These are phyloP conservation scores for Laupala kohalensis DNA, from an alignment of 1,140 invertebrate genomes.

Conservation along the genomic window DNA sequence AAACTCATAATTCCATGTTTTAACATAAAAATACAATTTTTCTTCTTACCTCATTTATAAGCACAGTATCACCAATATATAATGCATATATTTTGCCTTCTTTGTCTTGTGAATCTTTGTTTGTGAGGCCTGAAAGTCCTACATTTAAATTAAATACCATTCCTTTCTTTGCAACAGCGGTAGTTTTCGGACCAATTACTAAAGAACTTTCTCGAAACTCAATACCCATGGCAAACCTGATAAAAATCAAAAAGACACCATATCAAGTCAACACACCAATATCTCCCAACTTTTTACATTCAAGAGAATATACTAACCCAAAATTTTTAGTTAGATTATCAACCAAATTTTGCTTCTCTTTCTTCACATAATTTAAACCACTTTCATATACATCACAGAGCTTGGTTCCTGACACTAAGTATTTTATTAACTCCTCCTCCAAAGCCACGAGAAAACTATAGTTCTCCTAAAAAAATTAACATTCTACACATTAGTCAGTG, in stretches of 20 bases:
- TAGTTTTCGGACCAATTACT: conserved; percentile 81
- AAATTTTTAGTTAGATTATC: conserved; percentile 91
- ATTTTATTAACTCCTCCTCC: conserved; percentile 85
- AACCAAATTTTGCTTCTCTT: conserved; percentile 70
- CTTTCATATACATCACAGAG: conserved; percentile 82
- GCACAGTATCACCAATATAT: conserved; percentile 92
- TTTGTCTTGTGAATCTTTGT: conserved; percentile 70
- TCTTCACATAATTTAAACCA: conserved; percentile 69
- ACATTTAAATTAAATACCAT: conserved; percentile 97
- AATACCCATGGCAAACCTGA: conserved; percentile 85
- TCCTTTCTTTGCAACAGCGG: conserved; percentile 67
- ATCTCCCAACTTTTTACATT: not conserved
- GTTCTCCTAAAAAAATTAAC: conserved; percentile 47
- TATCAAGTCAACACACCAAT: not conserved
- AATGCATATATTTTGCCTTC: conserved; percentile 84
- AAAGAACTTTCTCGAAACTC: conserved; percentile 94
- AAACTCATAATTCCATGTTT: not conserved
- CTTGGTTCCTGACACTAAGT: conserved; percentile 68
- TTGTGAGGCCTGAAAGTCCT: conserved; percentile 78
- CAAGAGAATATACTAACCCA: conserved; percentile 38
- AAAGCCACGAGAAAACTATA: conserved; percentile 86
- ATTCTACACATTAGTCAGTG: not conserved
- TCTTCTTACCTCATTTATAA: conserved; percentile 67
- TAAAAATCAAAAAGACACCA: conserved; percentile 12
- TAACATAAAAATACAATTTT: not conserved